Evolutionary conservation across 2,797 vertebrate genomes (phyloP).

Genomic region (Scleropages formosus): DNA sequence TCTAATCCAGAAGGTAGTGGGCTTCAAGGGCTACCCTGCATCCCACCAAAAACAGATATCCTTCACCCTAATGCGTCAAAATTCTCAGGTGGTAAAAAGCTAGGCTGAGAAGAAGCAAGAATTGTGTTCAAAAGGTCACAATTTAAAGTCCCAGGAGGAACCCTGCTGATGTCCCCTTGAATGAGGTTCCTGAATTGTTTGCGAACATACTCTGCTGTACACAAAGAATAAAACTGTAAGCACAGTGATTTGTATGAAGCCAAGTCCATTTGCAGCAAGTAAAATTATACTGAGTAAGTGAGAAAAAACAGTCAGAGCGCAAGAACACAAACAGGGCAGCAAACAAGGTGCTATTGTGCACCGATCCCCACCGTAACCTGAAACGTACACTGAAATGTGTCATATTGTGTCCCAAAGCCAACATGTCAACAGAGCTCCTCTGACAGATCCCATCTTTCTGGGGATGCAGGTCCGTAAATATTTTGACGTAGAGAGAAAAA

Average conservation of each 20-base stretch:
- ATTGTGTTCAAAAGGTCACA: background rate
- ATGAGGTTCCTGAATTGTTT: too few relatives aligned
- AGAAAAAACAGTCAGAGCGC: too few relatives aligned
- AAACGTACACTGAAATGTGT: background rate
- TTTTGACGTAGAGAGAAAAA: background rate
- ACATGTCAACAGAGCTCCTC: background rate
- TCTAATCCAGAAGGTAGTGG: conserved; percentile 55
- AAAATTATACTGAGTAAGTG: too few relatives aligned
- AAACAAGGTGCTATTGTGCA: background rate
- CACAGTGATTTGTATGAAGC: too few relatives aligned
- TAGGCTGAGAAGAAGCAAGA: conserved; percentile 45
- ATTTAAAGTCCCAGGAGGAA: too few relatives aligned
- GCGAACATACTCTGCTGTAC: too few relatives aligned
- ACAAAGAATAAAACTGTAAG: too few relatives aligned
- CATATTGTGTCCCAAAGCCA: background rate
- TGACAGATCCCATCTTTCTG: background rate
- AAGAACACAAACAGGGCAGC: background rate
- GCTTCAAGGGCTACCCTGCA: conserved; percentile 47
- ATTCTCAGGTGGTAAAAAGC: conserved; percentile 57
- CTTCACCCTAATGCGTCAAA: conserved; percentile 48
- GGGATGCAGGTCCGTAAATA: background rate
- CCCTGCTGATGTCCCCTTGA: too few relatives aligned
- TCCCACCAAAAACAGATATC: conserved; percentile 50
- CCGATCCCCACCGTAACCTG: background rate
- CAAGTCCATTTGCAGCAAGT: too few relatives aligned